Evolutionary conservation across 2,888 invertebrate species (phyloP), one percentile per base, ranked within the genome.

Genomic region (Folsomia manolachei): DNA sequence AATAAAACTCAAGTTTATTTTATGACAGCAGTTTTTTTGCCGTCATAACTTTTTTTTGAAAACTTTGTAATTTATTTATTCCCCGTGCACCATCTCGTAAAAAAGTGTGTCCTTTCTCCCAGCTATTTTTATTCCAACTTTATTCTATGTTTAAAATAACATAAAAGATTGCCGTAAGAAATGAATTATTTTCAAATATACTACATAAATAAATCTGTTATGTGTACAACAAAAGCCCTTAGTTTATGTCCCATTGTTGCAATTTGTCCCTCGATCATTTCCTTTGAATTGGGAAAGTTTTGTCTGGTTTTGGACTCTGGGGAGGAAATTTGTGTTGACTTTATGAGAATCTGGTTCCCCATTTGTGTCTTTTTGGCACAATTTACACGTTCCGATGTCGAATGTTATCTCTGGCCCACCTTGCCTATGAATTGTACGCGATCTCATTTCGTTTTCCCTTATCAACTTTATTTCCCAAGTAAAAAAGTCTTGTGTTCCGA

Each of bases 321-420:
- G 4, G 62, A 62, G 62, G 25, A 25, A 62, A 62, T 62, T 62
- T 62, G 25, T 21, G 26, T 27, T 18, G 65, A 66, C 52, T 52
- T 66, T 25, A 66, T 66, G 65, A 39, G 65, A 26, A 21, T 14
- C 27, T 27, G 62, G 56, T 56, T n/a, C 21, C 11, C 56, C 19
- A 56, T 56, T 25, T 63, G 14, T 63, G 63, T 25, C 27, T 27
- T 63, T 27, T 4, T 63, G n/a, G 56, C 18, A 66, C 51, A 66
- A 66, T 66, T 66, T 66, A 66, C 65, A 66, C 65, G 51, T 66
- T 24, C 27, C 51, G 19, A 62, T 23, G 62, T 62, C 26, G 18
- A 62, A 52, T 66, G 51, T 66, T 66, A 66, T 66, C 65, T 62
- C 25, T 60, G 7, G 7, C 19, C 62, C 23, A 14, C 62, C 23